Evolutionary conservation across 2,797 vertebrate genomes (phyloP).

Genomic region (Sorex maritimensis): DNA sequence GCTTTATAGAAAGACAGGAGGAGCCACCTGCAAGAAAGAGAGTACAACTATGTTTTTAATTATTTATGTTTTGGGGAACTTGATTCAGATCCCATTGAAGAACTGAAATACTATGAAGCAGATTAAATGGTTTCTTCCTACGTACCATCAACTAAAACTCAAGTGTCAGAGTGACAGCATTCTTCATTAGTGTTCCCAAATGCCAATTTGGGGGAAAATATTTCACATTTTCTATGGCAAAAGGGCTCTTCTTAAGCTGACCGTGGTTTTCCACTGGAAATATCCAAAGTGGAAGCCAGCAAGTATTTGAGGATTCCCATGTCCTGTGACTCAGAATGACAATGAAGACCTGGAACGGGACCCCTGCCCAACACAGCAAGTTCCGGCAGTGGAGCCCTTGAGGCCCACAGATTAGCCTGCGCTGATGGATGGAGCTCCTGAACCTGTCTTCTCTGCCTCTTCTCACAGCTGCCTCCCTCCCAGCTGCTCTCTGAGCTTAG

Average conservation of each 20-base stretch:
- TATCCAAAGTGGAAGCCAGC: neutral
- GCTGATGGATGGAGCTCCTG: neutral
- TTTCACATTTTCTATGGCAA: constrained; percentile 32
- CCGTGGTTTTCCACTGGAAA: neutral
- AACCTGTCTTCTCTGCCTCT: neutral
- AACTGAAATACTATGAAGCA: constrained; percentile 63
- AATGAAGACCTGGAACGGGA: neutral
- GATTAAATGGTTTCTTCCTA: constrained; percentile 65
- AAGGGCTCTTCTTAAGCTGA: neutral
- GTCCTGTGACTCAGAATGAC: fast-evolving
- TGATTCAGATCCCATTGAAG: constrained; percentile 68
- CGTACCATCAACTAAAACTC: constrained; percentile 71
- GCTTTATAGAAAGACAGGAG: neutral
- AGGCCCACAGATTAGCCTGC: neutral
- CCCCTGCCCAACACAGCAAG: neutral
- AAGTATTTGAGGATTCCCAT: neutral
- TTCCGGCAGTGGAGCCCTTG: neutral
- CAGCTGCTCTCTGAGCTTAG: neutral
- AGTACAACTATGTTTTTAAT: neutral
- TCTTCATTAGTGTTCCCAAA: constrained; percentile 1
- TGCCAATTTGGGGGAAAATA: neutral
- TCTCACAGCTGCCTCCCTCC: neutral
- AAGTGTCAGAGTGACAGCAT: neutral
- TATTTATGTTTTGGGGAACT: neutral
- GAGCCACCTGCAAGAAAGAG: neutral